Percentiles rank a stretch among this genome's conserved stretches.
Conservation (phyloP, 2,113 vertebrate species). For the Otus sunia region DNA sequence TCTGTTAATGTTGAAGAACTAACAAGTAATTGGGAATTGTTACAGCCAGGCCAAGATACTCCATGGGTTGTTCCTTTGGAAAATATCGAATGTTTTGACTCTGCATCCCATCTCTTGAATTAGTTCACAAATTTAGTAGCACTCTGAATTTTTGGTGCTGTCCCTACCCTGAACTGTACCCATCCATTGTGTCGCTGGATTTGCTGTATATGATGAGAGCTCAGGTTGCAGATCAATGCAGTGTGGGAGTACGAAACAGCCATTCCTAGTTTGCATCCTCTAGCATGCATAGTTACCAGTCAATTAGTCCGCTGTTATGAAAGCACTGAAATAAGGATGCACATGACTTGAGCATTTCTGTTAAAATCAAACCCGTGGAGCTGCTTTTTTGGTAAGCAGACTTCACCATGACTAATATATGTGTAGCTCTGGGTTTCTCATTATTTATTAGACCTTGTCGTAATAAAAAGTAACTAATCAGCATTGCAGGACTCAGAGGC, state of each 20-base stretch:
- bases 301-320: background rate
- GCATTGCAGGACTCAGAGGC: background rate
- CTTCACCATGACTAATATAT: background rate
- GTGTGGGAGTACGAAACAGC: background rate
- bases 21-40: background rate
- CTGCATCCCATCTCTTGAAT: background rate
- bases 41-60: background rate
- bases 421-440: background rate
- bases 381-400: background rate
- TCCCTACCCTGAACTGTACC: background rate
- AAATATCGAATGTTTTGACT: background rate
- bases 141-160: background rate
- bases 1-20: background rate
- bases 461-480: background rate
- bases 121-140: background rate
- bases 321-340: background rate
- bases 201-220: background rate
- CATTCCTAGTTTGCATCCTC: background rate
- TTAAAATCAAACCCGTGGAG: background rate
- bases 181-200: background rate
- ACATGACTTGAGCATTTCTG: background rate
- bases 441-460: background rate
- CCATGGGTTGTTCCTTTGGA: background rate
- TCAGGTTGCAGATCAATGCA: background rate
- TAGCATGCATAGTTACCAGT: background rate